Evolutionary conservation across 2,888 invertebrate species (phyloP).

Genomic region (Dynastes maya): DNA sequence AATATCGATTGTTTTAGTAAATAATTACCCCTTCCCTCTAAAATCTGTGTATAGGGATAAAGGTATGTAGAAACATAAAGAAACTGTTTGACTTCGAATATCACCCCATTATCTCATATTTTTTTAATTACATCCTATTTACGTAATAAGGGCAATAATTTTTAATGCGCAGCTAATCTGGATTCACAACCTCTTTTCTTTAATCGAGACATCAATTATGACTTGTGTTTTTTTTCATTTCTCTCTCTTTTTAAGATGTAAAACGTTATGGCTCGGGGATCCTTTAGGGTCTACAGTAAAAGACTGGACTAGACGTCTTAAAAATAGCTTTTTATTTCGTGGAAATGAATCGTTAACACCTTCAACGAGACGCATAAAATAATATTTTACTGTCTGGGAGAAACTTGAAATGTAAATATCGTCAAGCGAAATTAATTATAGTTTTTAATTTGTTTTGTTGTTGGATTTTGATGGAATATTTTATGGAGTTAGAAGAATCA

Average conservation of each 20-base stretch:
- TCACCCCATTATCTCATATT: not conserved
- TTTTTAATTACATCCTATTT: conserved; percentile 16
- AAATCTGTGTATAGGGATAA: not conserved
- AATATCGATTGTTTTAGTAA: not conserved
- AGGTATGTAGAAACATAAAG: not conserved
- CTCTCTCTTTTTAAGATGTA: not conserved
- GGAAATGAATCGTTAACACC: conserved; percentile 15
- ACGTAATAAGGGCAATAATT: conserved; percentile 2
- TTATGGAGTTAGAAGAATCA: not conserved
- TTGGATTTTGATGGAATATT: no score
- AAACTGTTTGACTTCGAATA: not conserved
- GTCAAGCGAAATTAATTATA: not conserved
- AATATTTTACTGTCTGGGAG: not conserved
- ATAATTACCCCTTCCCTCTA: not conserved
- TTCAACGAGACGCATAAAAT: conserved; percentile 11
- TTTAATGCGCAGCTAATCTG: not conserved
- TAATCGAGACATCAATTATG: not conserved
- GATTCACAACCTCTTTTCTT: not conserved
- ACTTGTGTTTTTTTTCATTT: not conserved
- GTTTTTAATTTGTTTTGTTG: not conserved
- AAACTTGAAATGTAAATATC: not conserved
- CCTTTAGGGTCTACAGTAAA: not conserved
- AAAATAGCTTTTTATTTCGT: conserved; percentile 11
- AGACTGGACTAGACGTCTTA: conserved; percentile 17
- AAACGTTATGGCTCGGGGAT: not conserved